Conservation (phyloP, 1,140 invertebrate genomes). For the Micrasema minimum region DNA sequence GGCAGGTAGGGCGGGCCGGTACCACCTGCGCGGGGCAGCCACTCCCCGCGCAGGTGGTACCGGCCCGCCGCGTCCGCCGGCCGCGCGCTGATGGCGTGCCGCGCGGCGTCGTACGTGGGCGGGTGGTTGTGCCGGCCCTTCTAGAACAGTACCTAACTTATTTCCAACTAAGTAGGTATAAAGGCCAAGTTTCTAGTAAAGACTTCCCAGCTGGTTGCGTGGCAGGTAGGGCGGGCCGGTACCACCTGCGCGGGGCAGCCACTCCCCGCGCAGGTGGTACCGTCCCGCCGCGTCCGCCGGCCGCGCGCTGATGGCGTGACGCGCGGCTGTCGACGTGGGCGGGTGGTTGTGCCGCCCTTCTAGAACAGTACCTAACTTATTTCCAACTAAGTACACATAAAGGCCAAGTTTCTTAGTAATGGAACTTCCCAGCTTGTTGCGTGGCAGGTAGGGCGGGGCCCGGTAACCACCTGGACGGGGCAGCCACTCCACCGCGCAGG, state of each 20-base stretch:
- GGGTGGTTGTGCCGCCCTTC: conserved; percentile 48
- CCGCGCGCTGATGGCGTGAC: conserved; percentile 25
- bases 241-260: neutral
- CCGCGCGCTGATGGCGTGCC: conserved; percentile 26
- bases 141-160: no score
- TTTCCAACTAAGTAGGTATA: no score
- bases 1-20: no score
- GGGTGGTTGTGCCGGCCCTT: conserved; percentile 48
- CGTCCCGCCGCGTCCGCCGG: conserved; percentile 17
- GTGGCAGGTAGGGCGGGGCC: no score
- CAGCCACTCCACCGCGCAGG: conserved; percentile 25
- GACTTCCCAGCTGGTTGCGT: no score
- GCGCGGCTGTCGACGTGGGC: conserved; percentile 30
- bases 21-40: neutral
- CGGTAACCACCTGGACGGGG: neutral
- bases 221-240: no score
- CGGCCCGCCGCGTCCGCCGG: conserved; percentile 18
- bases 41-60: conserved; percentile 35
- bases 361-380: no score
- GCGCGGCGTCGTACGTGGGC: conserved; percentile 34
- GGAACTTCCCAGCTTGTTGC: no score
- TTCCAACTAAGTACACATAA: no score
- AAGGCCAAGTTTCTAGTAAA: no score
- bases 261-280: conserved; percentile 35
- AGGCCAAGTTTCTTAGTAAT: no score